A percentile compares a stretch with the other conserved stretches of the same genome.
Evolutionary conservation across 2,113 vertebrate genomes (phyloP).

Genomic region (Seriola rivoliana): DNA sequence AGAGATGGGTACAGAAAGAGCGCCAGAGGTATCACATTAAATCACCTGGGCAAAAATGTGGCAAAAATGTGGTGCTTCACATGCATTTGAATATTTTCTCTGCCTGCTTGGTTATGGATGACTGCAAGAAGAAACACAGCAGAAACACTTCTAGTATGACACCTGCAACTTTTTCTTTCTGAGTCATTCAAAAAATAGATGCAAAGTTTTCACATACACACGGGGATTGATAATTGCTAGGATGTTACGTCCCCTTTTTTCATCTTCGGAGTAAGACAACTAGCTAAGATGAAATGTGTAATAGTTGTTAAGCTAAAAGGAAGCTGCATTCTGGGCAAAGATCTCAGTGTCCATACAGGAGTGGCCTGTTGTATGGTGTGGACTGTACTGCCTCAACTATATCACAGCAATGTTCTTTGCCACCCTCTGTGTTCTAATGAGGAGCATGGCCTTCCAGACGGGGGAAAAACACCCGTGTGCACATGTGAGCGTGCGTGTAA

Average conservation of each 20-base stretch:
- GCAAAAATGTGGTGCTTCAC: background rate
- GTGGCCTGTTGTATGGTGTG: background rate
- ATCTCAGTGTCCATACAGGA: background rate
- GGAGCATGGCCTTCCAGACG: slow-evolving; percentile 55
- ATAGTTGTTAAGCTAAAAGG: background rate
- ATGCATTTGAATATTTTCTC: background rate
- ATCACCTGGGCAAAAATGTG: background rate
- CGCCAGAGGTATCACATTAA: background rate
- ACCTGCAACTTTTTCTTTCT: background rate
- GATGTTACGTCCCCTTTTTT: background rate
- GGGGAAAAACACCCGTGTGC: slow-evolving; percentile 45
- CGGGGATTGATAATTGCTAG: background rate
- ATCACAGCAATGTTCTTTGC: slow-evolving; percentile 37
- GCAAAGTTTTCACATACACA: background rate
- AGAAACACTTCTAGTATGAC: background rate
- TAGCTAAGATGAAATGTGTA: background rate
- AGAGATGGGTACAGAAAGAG: background rate
- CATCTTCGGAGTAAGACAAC: background rate
- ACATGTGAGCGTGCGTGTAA: slow-evolving; percentile 26
- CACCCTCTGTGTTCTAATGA: slow-evolving; percentile 71
- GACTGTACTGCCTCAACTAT: slow-evolving; percentile 4
- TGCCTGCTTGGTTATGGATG: slow-evolving; percentile 7
- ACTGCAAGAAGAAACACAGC: background rate
- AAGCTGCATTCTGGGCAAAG: background rate
- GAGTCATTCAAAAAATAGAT: background rate